Evolutionary conservation across 2,797 vertebrate genomes (phyloP), one percentile per base, ranked within the genome.

Genomic region (Anguilla pacifica): DNA sequence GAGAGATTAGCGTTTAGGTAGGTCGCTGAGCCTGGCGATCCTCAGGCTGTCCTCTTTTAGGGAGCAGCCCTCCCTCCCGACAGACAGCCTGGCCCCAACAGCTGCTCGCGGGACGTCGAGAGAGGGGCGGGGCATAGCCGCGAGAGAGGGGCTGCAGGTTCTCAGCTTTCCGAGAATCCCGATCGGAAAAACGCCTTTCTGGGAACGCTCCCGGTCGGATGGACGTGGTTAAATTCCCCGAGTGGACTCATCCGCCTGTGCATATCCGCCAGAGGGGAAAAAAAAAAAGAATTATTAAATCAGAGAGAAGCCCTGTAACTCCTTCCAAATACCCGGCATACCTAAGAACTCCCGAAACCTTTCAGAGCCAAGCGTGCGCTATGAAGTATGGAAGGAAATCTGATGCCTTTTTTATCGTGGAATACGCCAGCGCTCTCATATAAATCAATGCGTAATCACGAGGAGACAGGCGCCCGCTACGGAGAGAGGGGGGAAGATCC

Each of bases 81-180:
- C n/a, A 72, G 31, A 19, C 28, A 7, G 84, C 9, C 2, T n/a
- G 49, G 49, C 55, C 53, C 35, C 59, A 55, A 81, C 86, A 84
- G 82, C 64, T 85, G 84, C 55, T 85, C 17, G n/a, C 51, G 57
- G 67, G 3, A 64, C 46, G 7, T 35, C 13, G 11, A 17, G 28
- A 7, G 28, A 39, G 72, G 31, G 15, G 51, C 10, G 64, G 35
- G 22, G n/a, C 15, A 4, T 31, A 82, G 87, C 83, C 57, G 53
- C 19, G 0, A 51, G 49, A 5, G 49, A 5, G 49, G 31, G 67
- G 35, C 31, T 43, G 39, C 49, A 19, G 25, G 43, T 67, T 72
- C 82, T 25, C 59, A 13, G 25, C 46, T 10, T 74, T 88, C 83
- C 35, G 17, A 77, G 83, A 74, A 88, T 46, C 67, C 43, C 72